Evolutionary conservation across 1,140 invertebrate species (phyloP).

Genomic region (Mamestra configurata): DNA sequence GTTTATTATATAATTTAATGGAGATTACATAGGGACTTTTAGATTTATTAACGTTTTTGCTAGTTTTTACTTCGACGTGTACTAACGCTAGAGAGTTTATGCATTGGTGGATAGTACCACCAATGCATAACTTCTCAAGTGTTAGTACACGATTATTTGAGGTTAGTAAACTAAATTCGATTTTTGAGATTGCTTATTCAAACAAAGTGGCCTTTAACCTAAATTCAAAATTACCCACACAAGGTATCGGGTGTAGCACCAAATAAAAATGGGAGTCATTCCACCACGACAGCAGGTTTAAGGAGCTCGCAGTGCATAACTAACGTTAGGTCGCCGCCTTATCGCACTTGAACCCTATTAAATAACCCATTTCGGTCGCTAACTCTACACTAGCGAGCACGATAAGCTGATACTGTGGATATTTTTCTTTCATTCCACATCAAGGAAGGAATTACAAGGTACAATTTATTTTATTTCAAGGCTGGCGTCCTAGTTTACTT

Average conservation of each 20-base stretch:
- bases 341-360: constrained; percentile 46
- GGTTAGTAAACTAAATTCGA: too few relatives aligned
- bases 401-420: constrained; percentile 43
- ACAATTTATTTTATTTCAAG: constrained; percentile 38
- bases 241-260: constrained; percentile 13
- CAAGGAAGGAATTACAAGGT: constrained; percentile 34
- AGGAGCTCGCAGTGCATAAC: constrained; percentile 32
- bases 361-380: constrained; percentile 43
- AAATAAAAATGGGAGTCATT: constrained; percentile 41
- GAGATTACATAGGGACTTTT: too few relatives aligned
- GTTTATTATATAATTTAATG: too few relatives aligned
- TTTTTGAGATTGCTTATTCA: not conserved
- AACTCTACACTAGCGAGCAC: constrained; percentile 34
- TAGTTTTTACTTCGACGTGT: too few relatives aligned
- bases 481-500: constrained; percentile 25
- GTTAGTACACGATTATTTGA: too few relatives aligned
- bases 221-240: not conserved
- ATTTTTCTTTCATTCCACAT: constrained; percentile 47
- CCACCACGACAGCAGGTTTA: constrained; percentile 10
- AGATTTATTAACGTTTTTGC: too few relatives aligned
- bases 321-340: constrained; percentile 36
- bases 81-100: too few relatives aligned
- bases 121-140: too few relatives aligned
- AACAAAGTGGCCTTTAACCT: not conserved
- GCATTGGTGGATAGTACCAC: too few relatives aligned